Evolutionary conservation across 2,888 invertebrate species (phyloP), one percentile per base, ranked within the genome.

Genomic region (Tachina grossa): DNA sequence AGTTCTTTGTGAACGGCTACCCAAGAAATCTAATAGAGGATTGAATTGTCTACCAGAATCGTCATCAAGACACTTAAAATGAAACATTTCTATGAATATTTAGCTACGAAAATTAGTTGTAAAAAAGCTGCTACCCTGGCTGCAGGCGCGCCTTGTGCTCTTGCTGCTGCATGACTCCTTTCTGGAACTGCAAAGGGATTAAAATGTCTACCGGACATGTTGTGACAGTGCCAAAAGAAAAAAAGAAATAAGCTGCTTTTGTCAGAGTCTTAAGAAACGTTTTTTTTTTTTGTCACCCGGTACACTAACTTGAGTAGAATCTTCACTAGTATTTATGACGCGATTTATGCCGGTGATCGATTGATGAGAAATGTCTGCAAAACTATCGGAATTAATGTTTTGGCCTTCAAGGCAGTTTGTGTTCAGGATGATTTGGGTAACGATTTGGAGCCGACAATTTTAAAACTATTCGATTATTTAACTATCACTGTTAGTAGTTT

Each of bases 401-500:
- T 9, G n/a, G 9, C 22, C 71, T 39, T 11, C 9, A 8, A 16
- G 51, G 16, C 31, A 49, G 11, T 14, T 39, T 4, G 16, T 41
- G 55, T 19, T 43, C n/a, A 4, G 55, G 2, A n/a, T 39, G 47
- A 49, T 74, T 61, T 14, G 49, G 19, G 51, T 39, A 43, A 22
- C 9, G 45, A 14, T 14, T 53, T 13, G 41, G 16, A 1, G 43
- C 31, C 0, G 75, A 43, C 65, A 75, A 65, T 19, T 43, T 75
- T 75, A 2, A 14, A 14, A 9, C 10, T 43, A 19, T 53, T 39
- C n/a, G 10, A 8, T 22, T 49, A 49, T 31, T 66, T 31, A 31
- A 57, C n/a, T n/a, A n/a, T n/a, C n/a, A 43, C 45, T 71, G 57
- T 45, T 59, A 49, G n/a, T 14, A 47, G 10, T 39, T 68, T 53